Percentiles rank a stretch among this genome's conserved stretches.
Conservation (phyloP, 2,888 invertebrate species). For the Parnassius orleans region DNA sequence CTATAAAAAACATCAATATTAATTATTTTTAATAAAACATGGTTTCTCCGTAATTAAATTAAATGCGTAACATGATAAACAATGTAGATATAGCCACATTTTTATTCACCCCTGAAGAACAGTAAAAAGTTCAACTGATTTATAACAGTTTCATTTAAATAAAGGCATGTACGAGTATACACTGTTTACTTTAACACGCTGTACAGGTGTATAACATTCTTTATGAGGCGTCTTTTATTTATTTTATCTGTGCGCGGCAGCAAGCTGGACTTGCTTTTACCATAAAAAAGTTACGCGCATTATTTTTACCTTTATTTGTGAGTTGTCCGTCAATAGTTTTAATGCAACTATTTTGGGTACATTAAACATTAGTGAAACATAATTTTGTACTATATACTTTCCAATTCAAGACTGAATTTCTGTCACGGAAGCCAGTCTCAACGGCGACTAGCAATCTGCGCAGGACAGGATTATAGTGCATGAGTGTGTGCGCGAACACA, state of each 20-base stretch:
- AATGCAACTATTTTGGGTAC: constrained; percentile 22
- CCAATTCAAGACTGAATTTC: no score
- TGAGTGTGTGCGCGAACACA: no score
- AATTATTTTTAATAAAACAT: no score
- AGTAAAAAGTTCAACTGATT: constrained; percentile 4
- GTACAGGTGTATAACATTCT: constrained; percentile 29
- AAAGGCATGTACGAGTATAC: constrained; percentile 13
- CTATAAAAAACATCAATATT: no score
- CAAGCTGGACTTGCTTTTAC: constrained; percentile 1
- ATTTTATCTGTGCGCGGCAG: constrained; percentile 28
- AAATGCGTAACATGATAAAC: no score
- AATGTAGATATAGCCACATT: no score
- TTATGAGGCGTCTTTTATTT: constrained; percentile 28
- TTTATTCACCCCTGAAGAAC: not conserved
- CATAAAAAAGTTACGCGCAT: constrained; percentile 26
- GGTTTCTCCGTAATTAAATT: no score
- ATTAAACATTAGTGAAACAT: constrained; percentile 1
- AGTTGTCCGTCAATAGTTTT: constrained; percentile 26
- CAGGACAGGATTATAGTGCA: no score
- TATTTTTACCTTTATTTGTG: constrained; percentile 29
- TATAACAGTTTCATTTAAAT: constrained; percentile 17
- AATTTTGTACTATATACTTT: not conserved
- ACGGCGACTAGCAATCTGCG: no score
- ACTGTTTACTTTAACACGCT: constrained; percentile 19
- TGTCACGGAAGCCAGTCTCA: no score